Evolutionary conservation across 1,140 invertebrate genomes (phyloP).

Genomic region (Bombus difficillimus): DNA sequence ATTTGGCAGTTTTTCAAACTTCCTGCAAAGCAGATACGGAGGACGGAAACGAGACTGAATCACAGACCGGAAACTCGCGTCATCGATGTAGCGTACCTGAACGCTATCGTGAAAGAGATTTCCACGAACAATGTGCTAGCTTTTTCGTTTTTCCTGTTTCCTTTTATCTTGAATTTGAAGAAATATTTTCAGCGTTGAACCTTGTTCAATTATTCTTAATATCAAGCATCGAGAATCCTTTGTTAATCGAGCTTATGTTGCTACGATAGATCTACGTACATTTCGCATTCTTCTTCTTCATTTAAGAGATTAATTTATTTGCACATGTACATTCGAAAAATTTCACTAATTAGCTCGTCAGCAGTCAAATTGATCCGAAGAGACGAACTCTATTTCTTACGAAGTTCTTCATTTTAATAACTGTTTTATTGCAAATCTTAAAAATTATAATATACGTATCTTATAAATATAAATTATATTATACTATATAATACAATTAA

Average conservation of each 20-base stretch:
- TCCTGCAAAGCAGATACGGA: slow-evolving; percentile 29
- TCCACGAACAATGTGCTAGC: background rate
- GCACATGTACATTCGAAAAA: no score
- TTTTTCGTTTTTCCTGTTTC: background rate
- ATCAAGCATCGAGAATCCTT: background rate
- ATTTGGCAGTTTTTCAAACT: slow-evolving; percentile 3
- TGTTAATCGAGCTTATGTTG: background rate
- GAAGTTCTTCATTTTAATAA: no score
- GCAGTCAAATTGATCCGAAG: no score
- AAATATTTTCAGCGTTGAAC: background rate
- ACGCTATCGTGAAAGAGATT: slow-evolving; percentile 12
- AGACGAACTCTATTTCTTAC: no score
- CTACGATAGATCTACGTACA: no score
- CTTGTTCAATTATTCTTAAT: background rate
- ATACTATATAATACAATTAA: no score
- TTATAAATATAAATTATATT: no score
- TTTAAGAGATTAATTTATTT: background rate
- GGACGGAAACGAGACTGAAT: slow-evolving; percentile 66
- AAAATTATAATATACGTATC: no score
- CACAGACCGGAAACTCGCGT: slow-evolving; percentile 35
- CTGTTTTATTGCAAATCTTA: no score
- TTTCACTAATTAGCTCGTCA: no score
- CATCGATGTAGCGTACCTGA: slow-evolving; percentile 31
- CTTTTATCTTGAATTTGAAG: background rate
- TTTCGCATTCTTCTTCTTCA: background rate